Evolutionary conservation across 2,113 vertebrate species (phyloP).

Genomic region (Melospiza georgiana): DNA sequence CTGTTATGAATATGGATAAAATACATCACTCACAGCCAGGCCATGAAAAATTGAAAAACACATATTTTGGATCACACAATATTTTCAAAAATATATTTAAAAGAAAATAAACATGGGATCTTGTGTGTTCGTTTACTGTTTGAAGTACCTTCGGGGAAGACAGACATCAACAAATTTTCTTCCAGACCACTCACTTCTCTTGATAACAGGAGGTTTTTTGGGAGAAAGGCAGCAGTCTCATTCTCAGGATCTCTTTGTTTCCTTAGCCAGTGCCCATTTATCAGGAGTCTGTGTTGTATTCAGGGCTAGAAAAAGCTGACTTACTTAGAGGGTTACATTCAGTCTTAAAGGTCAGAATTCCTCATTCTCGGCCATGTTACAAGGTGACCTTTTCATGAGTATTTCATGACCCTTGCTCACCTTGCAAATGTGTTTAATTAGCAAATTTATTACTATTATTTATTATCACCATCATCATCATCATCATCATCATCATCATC

Average conservation of each 20-base stretch:
- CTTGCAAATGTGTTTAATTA: not conserved
- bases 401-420: not conserved
- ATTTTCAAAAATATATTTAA: conserved; percentile 76
- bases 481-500: no score
- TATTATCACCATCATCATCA: no score
- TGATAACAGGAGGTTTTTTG: conserved; percentile 30
- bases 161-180: conserved; percentile 72
- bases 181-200: conserved; percentile 64
- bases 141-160: conserved; percentile 64
- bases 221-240: not conserved
- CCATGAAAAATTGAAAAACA: conserved; percentile 73
- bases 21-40: conserved; percentile 74
- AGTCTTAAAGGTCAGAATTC: conserved; percentile 18
- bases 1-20: conserved; percentile 82
- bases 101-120: conserved; percentile 77
- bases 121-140: conserved; percentile 64
- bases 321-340: not conserved
- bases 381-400: not conserved
- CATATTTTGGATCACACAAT: conserved; percentile 76
- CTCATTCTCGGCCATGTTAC: not conserved
- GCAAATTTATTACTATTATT: not conserved
- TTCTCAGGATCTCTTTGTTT: not conserved
- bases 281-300: not conserved
- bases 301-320: not conserved
- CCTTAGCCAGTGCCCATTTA: not conserved